phyloP scores from a whole-genome alignment of 2,888 invertebrate species.

The Auanema freiburgensis region DNA sequence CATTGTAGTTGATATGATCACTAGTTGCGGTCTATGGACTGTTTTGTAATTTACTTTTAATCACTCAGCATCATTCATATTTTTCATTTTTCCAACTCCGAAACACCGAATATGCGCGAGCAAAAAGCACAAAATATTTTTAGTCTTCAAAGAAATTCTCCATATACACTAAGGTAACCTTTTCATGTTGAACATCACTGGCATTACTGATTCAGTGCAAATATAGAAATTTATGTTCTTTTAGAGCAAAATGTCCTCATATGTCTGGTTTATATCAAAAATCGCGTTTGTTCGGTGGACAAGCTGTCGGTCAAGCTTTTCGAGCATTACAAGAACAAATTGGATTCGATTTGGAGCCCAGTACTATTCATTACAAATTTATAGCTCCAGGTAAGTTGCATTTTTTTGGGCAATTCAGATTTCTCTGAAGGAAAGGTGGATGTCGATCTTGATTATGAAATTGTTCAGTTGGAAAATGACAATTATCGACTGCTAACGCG shows the following conservation, averaged over 20 bases:
- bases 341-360: conserved; percentile 7
- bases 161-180: no score
- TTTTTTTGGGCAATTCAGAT: neutral
- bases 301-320: conserved; percentile 19
- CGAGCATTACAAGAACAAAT: conserved; percentile 17
- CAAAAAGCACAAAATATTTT: no score
- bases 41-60: no score
- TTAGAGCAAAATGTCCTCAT: conserved; percentile 8
- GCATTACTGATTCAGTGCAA: no score
- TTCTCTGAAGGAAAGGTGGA: conserved; percentile 16
- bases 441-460: conserved; percentile 10
- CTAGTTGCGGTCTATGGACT: no score
- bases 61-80: no score
- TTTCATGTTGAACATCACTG: no score
- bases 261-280: conserved; percentile 15
- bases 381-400: conserved; percentile 16
- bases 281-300: conserved; percentile 18
- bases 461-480: neutral
- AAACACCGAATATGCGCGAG: no score
- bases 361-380: conserved; percentile 17
- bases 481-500: conserved; percentile 1
- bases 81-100: no score
- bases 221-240: no score
- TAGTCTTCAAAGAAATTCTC: no score
- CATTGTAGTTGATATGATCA: no score